Evolutionary conservation across 2,113 vertebrate species (phyloP).

Genomic region (Hassar affinis): DNA sequence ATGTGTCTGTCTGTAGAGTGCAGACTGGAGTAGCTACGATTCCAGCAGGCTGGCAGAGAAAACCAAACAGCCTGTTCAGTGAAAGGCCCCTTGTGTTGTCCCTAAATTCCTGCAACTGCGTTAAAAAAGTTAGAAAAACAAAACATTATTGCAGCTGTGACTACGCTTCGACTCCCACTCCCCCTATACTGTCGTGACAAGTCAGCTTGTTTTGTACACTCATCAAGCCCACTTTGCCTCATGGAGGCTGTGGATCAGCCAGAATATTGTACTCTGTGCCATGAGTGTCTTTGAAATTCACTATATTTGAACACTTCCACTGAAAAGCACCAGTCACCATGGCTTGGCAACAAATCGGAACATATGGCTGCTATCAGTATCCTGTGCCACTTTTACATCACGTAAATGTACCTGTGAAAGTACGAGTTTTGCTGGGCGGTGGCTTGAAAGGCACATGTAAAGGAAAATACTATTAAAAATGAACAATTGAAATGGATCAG

Average conservation of each 20-base stretch:
- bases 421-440: neutral
- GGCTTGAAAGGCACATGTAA: no score
- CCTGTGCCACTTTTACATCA: neutral
- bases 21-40: slow-evolving; percentile 57
- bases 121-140: slow-evolving; percentile 68
- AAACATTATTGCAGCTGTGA: slow-evolving; percentile 74
- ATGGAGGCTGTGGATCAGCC: neutral
- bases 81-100: slow-evolving; percentile 75
- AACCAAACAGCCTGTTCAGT: slow-evolving; percentile 56
- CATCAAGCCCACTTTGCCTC: neutral
- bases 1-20: slow-evolving; percentile 32
- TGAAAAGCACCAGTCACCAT: neutral
- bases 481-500: no score
- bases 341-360: neutral
- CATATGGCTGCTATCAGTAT: neutral
- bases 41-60: slow-evolving; percentile 41
- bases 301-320: neutral
- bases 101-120: slow-evolving; percentile 64
- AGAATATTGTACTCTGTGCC: neutral
- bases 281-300: neutral
- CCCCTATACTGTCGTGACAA: slow-evolving; percentile 33
- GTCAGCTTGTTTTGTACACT: slow-evolving; percentile 28
- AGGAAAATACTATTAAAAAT: no score
- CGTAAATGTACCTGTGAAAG: neutral
- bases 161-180: slow-evolving; percentile 56